Evolutionary conservation across 2,797 vertebrate genomes (phyloP).

Genomic region (Triplophysa bombifrons): DNA sequence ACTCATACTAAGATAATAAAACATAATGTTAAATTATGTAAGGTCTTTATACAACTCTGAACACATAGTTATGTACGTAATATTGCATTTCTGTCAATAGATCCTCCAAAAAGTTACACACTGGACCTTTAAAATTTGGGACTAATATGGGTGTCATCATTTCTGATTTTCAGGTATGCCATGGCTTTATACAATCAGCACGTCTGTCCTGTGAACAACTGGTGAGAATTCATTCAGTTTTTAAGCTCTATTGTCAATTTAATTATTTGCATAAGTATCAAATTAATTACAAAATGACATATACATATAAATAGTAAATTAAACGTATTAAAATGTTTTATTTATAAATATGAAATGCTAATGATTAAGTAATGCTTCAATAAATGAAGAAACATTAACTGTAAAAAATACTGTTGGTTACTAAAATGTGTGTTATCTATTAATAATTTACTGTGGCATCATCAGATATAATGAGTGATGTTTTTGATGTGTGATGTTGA

Average conservation of each 20-base stretch:
- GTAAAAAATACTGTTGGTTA: not conserved
- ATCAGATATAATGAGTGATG: constrained; percentile 31
- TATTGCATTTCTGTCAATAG: no score
- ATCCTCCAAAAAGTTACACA: no score
- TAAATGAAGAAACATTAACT: no score
- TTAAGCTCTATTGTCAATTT: not conserved
- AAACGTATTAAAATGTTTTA: no score
- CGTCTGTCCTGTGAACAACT: constrained; percentile 83
- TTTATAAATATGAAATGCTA: no score
- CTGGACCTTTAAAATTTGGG: not conserved
- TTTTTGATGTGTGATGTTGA: constrained; percentile 10
- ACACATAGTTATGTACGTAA: no score
- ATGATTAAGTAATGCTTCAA: no score
- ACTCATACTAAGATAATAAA: no score
- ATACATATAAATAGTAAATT: no score
- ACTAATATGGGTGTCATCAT: constrained; percentile 15
- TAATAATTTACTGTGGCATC: not conserved
- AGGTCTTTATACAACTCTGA: no score
- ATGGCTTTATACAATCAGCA: constrained; percentile 85
- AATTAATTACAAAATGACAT: no score
- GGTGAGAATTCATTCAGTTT: constrained; percentile 63
- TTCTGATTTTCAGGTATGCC: constrained; percentile 73
- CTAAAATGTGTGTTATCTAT: constrained; percentile 5
- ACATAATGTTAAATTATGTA: no score
- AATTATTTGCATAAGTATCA: not conserved